Evolutionary conservation across 2,888 invertebrate genomes (phyloP), one percentile per base, ranked within the genome.

Genomic region (Polyommatus iphigenia): DNA sequence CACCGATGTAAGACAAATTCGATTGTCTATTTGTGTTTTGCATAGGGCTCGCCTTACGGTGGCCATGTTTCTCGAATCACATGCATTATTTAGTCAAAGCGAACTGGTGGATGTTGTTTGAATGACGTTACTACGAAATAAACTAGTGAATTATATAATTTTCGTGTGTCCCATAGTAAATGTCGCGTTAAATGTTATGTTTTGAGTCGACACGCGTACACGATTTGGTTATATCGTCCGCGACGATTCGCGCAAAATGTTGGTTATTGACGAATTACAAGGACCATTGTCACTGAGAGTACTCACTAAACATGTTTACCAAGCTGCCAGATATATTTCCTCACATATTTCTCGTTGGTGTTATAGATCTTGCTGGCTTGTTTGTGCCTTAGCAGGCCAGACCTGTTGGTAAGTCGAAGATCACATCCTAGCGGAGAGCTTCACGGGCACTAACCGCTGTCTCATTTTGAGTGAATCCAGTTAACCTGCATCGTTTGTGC

Each of bases 341-440:
- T 93, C 86, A 92, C 85, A 88, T 90, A 86, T 90, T 91, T 93
- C 89, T 92, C 88, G 90, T 95, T 95, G 93, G 92, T 94, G 95
- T 95, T 96, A 94, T 96, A 96, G 96, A 95, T 96, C 94, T 95
- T 96, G 95, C 95, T 96, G 95, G 96, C 96, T 95, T 96, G 95
- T 95, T 95, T 96, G 95, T 96, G 95, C 95, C 95, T 96, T 95
- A 94, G 94, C 93, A 95, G 96, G 96, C 96, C 96, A 95, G 96
- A 96, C 95, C 95, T 96, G 94, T 95, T 96, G 96, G 96, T 96
- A 96, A 96, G 96, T 96, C 87, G 89, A 92, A 91, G 90, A 91
- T 85, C 83, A 86, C 87, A 88, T 86, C 89, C 89, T 88, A 90
- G 92, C 87, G 84, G 86, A 87, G 84, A 87, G 92, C 93, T 92